These are phyloP conservation scores for Zaprionus lineosus DNA, from an alignment of 2,888 invertebrate genomes.

Conservation along the genomic window DNA sequence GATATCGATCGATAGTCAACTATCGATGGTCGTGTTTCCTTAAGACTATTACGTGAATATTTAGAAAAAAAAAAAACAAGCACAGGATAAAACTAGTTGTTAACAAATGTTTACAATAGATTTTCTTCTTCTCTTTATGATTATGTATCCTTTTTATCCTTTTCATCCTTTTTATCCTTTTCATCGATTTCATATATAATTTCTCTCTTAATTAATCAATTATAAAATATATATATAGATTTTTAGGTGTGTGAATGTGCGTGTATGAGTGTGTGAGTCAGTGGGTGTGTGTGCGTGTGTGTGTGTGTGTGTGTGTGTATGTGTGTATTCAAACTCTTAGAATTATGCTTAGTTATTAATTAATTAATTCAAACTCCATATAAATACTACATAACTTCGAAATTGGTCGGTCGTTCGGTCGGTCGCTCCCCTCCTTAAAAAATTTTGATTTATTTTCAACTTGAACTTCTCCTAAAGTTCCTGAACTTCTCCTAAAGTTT, in stretches of 20 bases:
- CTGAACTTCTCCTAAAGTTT: not conserved
- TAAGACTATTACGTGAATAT: slow-evolving; percentile 26
- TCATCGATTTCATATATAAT: no score
- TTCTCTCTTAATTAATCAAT: no score
- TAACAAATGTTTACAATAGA: slow-evolving; percentile 41
- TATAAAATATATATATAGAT: no score
- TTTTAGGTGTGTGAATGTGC: not conserved
- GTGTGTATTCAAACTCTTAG: not conserved
- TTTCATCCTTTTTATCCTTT: not conserved
- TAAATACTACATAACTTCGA: slow-evolving; percentile 50
- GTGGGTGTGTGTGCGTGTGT: not conserved
- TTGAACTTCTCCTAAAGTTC: not conserved
- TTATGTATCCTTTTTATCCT: not conserved
- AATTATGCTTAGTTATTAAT: not conserved
- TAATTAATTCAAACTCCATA: no score
- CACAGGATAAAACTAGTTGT: slow-evolving; percentile 25
- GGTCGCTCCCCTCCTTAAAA: slow-evolving; percentile 56
- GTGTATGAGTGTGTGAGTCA: slow-evolving; percentile 4
- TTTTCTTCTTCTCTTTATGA: not conserved
- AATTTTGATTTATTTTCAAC: slow-evolving; percentile 11
- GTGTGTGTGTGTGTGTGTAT: not conserved
- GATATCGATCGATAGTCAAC: slow-evolving; percentile 22
- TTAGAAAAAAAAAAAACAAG: slow-evolving; percentile 26
- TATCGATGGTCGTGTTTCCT: no score
- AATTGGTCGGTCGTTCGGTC: slow-evolving; percentile 80